These are phyloP conservation scores for Anableps anableps DNA, from an alignment of 2,797 vertebrate genomes.

Conservation along the genomic window DNA sequence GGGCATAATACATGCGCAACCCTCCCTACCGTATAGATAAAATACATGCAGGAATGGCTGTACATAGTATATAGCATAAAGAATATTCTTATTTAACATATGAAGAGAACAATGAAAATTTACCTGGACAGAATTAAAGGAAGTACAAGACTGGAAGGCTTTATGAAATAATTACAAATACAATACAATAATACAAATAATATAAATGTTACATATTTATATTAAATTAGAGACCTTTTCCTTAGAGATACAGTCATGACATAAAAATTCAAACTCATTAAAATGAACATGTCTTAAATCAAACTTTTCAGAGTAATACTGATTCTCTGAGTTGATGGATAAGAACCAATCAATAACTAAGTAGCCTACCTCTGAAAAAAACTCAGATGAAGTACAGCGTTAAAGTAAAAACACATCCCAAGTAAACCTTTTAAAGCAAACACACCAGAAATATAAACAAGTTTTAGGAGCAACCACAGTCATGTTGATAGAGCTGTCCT, in stretches of 20 bases:
- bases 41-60: slow-evolving; percentile 8
- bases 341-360: neutral
- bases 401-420: neutral
- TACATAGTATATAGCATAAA: neutral
- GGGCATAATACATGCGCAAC: slow-evolving; percentile 41
- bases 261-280: neutral
- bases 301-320: too few species aligned
- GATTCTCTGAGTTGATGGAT: too few species aligned
- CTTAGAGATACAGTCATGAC: neutral
- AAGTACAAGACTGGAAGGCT: neutral
- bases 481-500: neutral
- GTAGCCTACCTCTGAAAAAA: neutral
- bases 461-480: neutral
- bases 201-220: neutral
- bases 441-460: neutral
- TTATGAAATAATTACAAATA: neutral
- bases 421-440: neutral
- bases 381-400: neutral
- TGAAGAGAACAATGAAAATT: neutral
- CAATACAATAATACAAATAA: too few species aligned
- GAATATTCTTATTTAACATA: neutral
- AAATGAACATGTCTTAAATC: neutral
- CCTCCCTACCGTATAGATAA: slow-evolving; percentile 25
- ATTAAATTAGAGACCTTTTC: neutral
- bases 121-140: neutral